Base-by-base conservation (phyloP, 2,113 vertebrate species). In the Megaleporinus macrocephalus region DNA sequence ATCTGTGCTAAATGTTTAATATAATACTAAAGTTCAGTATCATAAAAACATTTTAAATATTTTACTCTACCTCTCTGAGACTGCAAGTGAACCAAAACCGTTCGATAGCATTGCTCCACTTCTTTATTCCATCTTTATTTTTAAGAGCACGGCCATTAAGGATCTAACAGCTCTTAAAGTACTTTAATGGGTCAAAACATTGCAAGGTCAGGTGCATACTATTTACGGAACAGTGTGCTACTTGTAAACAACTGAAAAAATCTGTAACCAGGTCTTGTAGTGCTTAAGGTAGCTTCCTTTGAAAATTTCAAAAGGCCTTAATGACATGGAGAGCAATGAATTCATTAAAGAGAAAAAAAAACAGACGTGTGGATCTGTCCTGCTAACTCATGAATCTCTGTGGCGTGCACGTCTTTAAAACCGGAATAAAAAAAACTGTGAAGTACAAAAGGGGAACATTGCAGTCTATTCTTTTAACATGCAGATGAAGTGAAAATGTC, bases 331-430 rank as follows among this genome's bases (percentile, higher is more conserved):
- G 36, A 3, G 20, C 36, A 62, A 62, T 80, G 53, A 24, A 73
- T 70, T 73, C 18, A 70, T 77, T 33, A 62, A 20, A 73, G n/a
- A 30, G 59, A 63, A 73, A 75, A 63, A 73, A 75, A 76, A 72
- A 7, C 15, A 11, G 29, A 33, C 49, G 24, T 66, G 70, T 78
- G 69, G 36, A 55, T 83, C n/a, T 51, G 26, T 62, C 73, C 22
- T 22, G 63, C 29, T 61, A 55, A 18, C 29, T 76, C 53, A 4
- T 20, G 13, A 47, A 18, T 62, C 44, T 16, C 10, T 13, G 18
- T 14, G 18, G 68, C 51, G 59, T n/a, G 29, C 57, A 24, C 22
- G 62, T 73, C 69, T 80, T 49, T 57, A 73, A 11, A 72, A 62
- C 20, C 10, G 12, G 13, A 61, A 29, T 49, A 55, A 68, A 66